Percentiles rank a stretch among this genome's conserved stretches.
Conservation (phyloP, 1,140 invertebrate species). For the Apolygus lucorum region DNA sequence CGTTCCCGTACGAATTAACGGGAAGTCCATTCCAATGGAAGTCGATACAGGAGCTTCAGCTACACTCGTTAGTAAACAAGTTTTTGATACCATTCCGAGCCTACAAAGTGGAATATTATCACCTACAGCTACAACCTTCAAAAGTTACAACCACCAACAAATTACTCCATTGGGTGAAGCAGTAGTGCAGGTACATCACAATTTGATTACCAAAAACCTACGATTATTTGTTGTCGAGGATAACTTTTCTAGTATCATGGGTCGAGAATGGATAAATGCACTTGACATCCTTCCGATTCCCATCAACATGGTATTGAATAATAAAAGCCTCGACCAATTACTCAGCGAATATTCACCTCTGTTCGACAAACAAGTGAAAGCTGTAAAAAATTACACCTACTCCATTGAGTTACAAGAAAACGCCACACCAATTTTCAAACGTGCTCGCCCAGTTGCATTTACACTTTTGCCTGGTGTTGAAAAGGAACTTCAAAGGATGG, state of each 20-base stretch:
- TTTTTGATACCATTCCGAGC: neutral
- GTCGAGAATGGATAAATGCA: constrained; percentile 4
- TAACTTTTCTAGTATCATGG: neutral
- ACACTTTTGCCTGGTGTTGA: neutral
- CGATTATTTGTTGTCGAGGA: neutral
- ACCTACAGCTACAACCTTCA: neutral
- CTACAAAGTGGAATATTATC: constrained; percentile 5
- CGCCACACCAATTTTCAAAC: neutral
- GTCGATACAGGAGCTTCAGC: constrained; percentile 5
- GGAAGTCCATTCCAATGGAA: neutral
- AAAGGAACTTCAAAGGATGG: constrained; percentile 37
- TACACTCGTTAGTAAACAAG: neutral
- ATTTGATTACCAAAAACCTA: neutral
- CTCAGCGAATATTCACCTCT: neutral
- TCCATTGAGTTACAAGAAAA: neutral
- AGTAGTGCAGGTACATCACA: neutral
- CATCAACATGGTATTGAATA: neutral
- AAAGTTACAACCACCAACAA: neutral
- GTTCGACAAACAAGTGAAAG: constrained; percentile 2
- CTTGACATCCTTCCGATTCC: neutral
- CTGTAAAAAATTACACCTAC: constrained; percentile 2
- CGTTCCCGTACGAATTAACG: neutral
- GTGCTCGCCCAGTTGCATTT: constrained; percentile 5
- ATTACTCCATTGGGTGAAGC: constrained; percentile 8
- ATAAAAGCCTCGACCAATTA: neutral